Evolutionary conservation across 2,797 vertebrate species (phyloP).

Genomic region (Furcifer pardalis): DNA sequence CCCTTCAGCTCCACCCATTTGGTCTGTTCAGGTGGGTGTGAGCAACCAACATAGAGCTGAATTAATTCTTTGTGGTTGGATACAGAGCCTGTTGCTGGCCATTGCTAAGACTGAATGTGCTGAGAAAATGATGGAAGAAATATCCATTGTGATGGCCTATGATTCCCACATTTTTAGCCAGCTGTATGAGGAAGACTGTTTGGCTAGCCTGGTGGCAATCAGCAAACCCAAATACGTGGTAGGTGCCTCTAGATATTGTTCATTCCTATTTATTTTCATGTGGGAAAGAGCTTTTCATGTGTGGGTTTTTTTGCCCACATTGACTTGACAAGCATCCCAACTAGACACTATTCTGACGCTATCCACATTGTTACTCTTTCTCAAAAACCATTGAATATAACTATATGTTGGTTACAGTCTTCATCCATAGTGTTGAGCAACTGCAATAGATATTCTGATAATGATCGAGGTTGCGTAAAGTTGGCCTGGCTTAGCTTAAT

Average conservation of each 20-base stretch:
- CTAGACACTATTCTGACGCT: background rate
- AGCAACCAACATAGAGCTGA: constrained; percentile 42
- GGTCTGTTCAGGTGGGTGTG: constrained; percentile 68
- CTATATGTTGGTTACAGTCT: background rate
- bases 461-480: background rate
- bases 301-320: background rate
- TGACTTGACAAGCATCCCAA: background rate
- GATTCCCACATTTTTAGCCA: constrained; percentile 94
- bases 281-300: background rate
- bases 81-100: constrained; percentile 42
- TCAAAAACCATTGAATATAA: background rate
- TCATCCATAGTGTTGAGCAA: background rate
- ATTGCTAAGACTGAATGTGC: constrained; percentile 42
- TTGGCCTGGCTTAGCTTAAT: background rate
- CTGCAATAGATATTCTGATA: background rate
- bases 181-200: constrained; percentile 89
- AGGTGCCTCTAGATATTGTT: constrained; percentile 73
- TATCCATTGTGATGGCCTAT: constrained; percentile 95
- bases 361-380: background rate
- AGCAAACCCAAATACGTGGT: constrained; percentile 92
- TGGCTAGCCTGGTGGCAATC: constrained; percentile 88
- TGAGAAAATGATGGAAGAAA: constrained; percentile 95
- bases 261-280: background rate
- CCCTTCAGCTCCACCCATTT: constrained; percentile 50
- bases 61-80: constrained; percentile 46